Percentiles rank a stretch among this genome's conserved stretches.
phyloP scores from a whole-genome alignment of 2,888 invertebrate species.

The Xestia xanthographa region DNA sequence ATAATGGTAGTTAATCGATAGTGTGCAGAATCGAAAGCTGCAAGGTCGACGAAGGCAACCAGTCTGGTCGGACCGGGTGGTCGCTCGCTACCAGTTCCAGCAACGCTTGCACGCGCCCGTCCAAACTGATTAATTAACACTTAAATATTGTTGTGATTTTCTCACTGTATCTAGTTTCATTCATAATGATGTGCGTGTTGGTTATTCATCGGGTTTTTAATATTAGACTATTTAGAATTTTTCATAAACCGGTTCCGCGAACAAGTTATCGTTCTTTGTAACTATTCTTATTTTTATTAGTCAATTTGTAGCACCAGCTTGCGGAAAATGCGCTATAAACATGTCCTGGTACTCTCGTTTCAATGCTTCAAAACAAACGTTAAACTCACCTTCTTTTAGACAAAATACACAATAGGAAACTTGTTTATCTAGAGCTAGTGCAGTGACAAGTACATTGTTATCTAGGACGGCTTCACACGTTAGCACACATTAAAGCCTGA shows the following conservation, averaged over 20 bases:
- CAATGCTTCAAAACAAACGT: conserved; percentile 18
- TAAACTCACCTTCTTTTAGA: conserved; percentile 19
- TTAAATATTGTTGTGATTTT: conserved; percentile 40
- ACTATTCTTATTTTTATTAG: neutral
- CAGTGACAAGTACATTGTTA: conserved; percentile 58
- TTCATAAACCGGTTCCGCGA: conserved; percentile 7
- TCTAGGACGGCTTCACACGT: conserved; percentile 56
- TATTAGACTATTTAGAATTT: conserved; percentile 27
- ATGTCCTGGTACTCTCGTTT: conserved; percentile 4
- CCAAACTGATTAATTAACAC: conserved; percentile 58
- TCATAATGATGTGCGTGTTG: conserved; percentile 30
- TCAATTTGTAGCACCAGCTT: conserved; percentile 11
- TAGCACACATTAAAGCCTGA: conserved; percentile 49
- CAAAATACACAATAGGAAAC: conserved; percentile 44
- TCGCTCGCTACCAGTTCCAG: conserved; percentile 64
- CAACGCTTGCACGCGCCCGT: conserved; percentile 53
- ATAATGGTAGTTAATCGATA: conserved; percentile 62
- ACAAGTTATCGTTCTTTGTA: neutral
- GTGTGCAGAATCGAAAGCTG: conserved; percentile 80
- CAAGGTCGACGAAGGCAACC: conserved; percentile 77
- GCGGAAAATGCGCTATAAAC: conserved; percentile 21
- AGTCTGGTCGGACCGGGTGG: conserved; percentile 73
- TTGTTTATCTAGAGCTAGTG: conserved; percentile 47
- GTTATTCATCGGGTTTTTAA: conserved; percentile 22
- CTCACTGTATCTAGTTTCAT: conserved; percentile 53